Base-by-base conservation (phyloP, 2,888 invertebrate genomes). In the Chorisops tibialis region DNA sequence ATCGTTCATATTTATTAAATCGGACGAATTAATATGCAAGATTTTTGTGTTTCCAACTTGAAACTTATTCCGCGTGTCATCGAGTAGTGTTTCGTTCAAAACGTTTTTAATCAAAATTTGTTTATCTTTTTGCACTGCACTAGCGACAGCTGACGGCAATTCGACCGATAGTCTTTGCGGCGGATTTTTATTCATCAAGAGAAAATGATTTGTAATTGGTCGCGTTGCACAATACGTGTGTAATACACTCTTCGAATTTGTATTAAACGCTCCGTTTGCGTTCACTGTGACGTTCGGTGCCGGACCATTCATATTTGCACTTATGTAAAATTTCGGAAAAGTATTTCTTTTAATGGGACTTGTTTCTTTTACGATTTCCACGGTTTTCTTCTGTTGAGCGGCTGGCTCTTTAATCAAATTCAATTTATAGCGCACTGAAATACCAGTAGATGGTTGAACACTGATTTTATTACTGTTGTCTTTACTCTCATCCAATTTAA, bases 231-330 rank as follows among this genome's bases (percentile, higher is more conserved):
- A 56, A 21, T 47, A 61, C 14, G 62, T 58, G 11, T 58, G 62
- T 49, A 62, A 38, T 5, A 63, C 62, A 30, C 62, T 63, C 61
- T 65, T 68, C n/a, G 69, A 67, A 52, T 69, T 67, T 22, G 69
- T 67, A 58, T 69, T 70, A 51, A 71, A 72, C 62, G 68, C 70
- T 30, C 81, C 81, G 77, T 80, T 81, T 71, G 85, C 84, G 80
- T 85, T 85, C 70, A 85, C 85, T 72, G 85, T 85, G 65, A 85
- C 85, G 80, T 85, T 85, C 73, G 85, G 85, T 73, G 85, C 85
- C 74, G 85, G 85, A 74, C 84, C 85, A 67, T 64, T 64, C 35
- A 63, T 30, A 59, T 66, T 67, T 38, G 59, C 56, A 47, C 61
- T 61, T 41, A 49, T 51, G 18, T 61, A 65, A 39, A 51, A 61